Conservation (phyloP, 2,113 vertebrate genomes). For the Pithys albifrons region DNA sequence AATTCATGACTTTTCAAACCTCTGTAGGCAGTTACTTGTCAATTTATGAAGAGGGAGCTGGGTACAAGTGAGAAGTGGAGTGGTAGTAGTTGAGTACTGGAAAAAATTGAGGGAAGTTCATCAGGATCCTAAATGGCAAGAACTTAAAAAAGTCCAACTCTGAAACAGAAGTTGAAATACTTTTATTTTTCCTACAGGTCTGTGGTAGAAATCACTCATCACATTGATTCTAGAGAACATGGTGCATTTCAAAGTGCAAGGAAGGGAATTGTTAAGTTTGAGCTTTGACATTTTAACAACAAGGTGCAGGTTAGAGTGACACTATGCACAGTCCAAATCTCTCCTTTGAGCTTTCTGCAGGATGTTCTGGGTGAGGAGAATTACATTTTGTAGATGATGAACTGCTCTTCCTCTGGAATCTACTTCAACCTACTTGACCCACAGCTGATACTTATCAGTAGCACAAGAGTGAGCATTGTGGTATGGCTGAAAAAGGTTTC, state of each 20-base stretch:
- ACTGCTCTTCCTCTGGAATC: neutral
- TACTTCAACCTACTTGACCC: neutral
- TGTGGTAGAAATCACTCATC: neutral
- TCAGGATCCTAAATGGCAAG: neutral
- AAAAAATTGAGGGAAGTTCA: neutral
- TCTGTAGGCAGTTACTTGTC: neutral
- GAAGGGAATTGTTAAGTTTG: neutral
- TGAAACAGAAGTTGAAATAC: neutral
- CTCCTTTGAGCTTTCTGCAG: neutral
- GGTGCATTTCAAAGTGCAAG: rapidly evolving
- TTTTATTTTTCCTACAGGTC: neutral
- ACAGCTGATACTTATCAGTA: neutral
- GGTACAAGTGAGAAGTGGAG: neutral
- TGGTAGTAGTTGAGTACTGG: neutral
- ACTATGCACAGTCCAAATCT: neutral
- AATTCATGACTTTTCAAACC: neutral
- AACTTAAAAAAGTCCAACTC: neutral
- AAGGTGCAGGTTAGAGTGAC: neutral
- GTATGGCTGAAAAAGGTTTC: neutral
- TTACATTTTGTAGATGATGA: neutral
- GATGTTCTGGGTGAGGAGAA: neutral
- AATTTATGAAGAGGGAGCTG: neutral
- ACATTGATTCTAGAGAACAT: neutral
- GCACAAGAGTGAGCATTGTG: rapidly evolving
- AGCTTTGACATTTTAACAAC: neutral